Percentiles rank a stretch among this genome's conserved stretches.
Conservation (phyloP, 2,113 vertebrate genomes). For the Megaceryle torquata region DNA sequence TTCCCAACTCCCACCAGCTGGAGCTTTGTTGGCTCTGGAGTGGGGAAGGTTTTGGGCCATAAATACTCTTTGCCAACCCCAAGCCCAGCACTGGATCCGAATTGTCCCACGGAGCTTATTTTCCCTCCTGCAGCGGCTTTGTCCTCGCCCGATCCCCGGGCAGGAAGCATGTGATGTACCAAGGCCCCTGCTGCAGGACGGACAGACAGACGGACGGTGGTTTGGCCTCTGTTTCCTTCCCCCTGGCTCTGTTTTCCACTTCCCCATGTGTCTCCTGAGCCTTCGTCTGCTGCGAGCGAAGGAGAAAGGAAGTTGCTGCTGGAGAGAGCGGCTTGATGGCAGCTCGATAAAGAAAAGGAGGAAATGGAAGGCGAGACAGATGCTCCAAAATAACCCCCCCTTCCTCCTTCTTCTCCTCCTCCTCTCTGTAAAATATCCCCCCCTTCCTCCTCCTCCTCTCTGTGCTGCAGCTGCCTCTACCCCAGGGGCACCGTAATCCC, state of each 20-base stretch:
- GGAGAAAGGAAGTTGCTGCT: slow-evolving; percentile 45
- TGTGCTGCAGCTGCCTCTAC: not conserved
- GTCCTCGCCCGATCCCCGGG: not conserved
- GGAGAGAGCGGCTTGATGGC: not conserved
- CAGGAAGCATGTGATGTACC: not conserved
- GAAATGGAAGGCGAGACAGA: slow-evolving; percentile 54
- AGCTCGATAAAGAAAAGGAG: slow-evolving; percentile 48
- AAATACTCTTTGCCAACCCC: not conserved
- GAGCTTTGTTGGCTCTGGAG: fast-evolving
- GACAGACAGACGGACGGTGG: not conserved
- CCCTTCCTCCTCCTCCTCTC: not conserved
- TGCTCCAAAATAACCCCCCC: not conserved
- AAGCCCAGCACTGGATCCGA: fast-evolving
- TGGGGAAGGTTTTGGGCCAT: not conserved
- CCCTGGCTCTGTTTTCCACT: not conserved
- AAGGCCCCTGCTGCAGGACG: not conserved
- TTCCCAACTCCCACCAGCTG: fast-evolving
- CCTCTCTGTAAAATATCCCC: not conserved
- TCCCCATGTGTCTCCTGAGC: not conserved
- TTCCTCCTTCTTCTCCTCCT: not conserved
- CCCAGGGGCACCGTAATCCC: not conserved
- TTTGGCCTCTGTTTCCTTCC: not conserved
- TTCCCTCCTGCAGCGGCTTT: not conserved
- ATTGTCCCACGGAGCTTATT: not conserved
- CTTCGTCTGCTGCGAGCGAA: not conserved